Base-by-base conservation (phyloP, 2,113 vertebrate species). In the Plecotus auritus region DNA sequence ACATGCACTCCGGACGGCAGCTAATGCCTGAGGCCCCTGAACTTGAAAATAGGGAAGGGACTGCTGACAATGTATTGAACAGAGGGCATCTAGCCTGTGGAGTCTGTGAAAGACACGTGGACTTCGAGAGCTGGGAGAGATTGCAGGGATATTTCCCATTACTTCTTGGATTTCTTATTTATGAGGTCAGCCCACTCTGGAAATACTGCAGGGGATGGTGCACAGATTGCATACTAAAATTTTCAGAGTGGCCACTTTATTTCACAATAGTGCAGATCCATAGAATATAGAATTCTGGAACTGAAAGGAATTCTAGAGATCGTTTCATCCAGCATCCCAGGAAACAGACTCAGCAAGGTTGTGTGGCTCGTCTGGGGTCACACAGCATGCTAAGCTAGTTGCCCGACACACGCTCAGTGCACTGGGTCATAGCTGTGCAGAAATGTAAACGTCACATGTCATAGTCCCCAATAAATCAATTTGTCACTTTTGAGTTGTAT, bases 101-200 rank as follows among this genome's bases (percentile, higher is more conserved):
- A n/a, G 3, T 72, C 59, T 73, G 0, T 45, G 2, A 61, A 47
- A 74, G 56, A 67, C 4, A 18, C 6, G 30, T 64, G 23, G 26
- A 26, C 13, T 45, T 73, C 18, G 16, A 69, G 76, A 80, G 4
- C 14, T 73, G 17, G 61, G 64, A 72, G 32, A 59, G n/a, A 51
- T n/a, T 23, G 40, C 16, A 4, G 66, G 67, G 78, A 59, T 66
- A 54, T 74, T 74, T 70, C 66, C 78, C 0, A 17, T 61, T 56
- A 22, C 40, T 85, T 69, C 70, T 78, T 76, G 37, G 37, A 73
- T 84, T 91, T 69, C 42, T 81, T 83, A 42, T 61, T 84, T 69
- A 35, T 26, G 54, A 49, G 47, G 28, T 18, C 49, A 28, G 35
- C n/a, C 20, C 64, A 35, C 40, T 89, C n/a, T 87, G 90, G 72